These are phyloP conservation scores for Phragmatobia fuliginosa DNA, from an alignment of 2,888 invertebrate genomes.

Conservation along the genomic window DNA sequence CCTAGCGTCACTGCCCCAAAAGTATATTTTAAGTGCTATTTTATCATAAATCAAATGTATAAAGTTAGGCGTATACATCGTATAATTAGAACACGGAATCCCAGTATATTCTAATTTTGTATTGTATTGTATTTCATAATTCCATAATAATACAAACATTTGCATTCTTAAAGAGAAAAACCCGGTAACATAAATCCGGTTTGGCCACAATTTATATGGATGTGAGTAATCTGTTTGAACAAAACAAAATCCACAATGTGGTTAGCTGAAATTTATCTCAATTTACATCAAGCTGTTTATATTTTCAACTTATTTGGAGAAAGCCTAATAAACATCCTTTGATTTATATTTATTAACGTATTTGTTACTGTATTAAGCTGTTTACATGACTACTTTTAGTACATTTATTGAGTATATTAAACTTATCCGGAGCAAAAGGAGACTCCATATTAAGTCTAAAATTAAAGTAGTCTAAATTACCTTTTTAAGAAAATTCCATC, in stretches of 20 bases:
- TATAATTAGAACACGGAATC: not conserved
- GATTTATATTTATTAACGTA: not conserved
- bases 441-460: no score
- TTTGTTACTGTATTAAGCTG: not conserved
- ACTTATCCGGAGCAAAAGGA: no score
- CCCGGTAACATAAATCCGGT: not conserved
- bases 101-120: not conserved
- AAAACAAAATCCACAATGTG: not conserved
- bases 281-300: not conserved
- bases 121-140: not conserved
- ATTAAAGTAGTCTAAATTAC: no score
- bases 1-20: no score
- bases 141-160: no score
- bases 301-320: not conserved
- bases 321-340: not conserved
- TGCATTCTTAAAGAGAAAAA: not conserved
- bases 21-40: not conserved
- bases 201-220: not conserved
- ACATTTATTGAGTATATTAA: no score
- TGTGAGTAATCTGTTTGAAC: not conserved
- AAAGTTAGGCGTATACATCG: not conserved
- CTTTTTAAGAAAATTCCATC: no score
- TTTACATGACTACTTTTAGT: no score
- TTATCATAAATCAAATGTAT: not conserved
- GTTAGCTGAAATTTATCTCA: not conserved